These are phyloP conservation scores for Plebejus melissa DNA, from an alignment of 2,888 invertebrate genomes.

Conservation along the genomic window DNA sequence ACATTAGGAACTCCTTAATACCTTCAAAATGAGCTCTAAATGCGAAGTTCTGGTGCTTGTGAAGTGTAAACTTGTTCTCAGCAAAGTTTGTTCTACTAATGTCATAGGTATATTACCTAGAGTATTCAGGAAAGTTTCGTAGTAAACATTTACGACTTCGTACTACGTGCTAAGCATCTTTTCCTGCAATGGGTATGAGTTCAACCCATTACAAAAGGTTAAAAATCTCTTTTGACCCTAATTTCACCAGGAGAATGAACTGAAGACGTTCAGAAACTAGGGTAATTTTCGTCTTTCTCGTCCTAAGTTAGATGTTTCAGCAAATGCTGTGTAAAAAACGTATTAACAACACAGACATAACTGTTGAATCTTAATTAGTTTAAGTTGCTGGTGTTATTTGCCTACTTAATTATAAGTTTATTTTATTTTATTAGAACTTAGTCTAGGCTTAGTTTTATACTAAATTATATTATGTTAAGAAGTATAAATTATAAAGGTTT, in stretches of 20 bases:
- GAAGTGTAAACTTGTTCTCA: not conserved
- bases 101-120: not conserved
- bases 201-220: not conserved
- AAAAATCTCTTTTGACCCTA: not conserved
- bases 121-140: not conserved
- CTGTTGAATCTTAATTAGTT: too few relatives aligned
- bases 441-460: too few relatives aligned
- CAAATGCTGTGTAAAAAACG: too few relatives aligned
- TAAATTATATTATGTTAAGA: too few relatives aligned
- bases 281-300: too few relatives aligned
- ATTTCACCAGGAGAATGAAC: not conserved
- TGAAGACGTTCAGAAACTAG: too few relatives aligned
- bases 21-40: not conserved
- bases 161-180: not conserved
- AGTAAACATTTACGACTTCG: not conserved
- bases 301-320: too few relatives aligned
- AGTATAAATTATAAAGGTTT: not conserved
- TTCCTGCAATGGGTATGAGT: not conserved
- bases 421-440: too few relatives aligned
- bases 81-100: slow-evolving; percentile 5
- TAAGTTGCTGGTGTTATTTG: too few relatives aligned
- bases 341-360: too few relatives aligned
- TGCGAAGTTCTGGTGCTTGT: not conserved
- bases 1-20: not conserved
- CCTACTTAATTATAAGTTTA: too few relatives aligned